These are phyloP conservation scores for Periphyllus acericola DNA, from an alignment of 2,888 invertebrate species.

Conservation along the genomic window DNA sequence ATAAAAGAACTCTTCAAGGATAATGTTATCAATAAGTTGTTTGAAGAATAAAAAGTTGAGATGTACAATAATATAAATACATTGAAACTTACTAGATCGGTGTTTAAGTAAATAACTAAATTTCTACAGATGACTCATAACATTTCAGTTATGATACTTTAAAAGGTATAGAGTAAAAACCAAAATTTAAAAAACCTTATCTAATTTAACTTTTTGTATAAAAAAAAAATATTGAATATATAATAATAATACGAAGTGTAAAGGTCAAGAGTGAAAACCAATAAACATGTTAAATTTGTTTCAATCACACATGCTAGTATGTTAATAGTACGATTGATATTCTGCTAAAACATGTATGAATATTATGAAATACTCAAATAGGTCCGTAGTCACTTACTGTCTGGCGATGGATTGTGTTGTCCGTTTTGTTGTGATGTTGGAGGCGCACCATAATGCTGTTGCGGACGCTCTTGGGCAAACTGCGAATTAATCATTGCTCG, in stretches of 20 bases:
- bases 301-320: background rate
- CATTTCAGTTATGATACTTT: too few relatives aligned
- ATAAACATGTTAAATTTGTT: background rate
- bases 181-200: background rate
- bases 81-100: too few relatives aligned
- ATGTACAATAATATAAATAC: too few relatives aligned
- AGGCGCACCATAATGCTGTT: conserved; percentile 43
- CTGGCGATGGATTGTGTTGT: conserved; percentile 13
- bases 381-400: conserved; percentile 9
- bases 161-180: too few relatives aligned
- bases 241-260: background rate
- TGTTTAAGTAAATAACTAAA: too few relatives aligned
- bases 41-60: too few relatives aligned
- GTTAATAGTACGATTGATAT: background rate
- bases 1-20: too few relatives aligned
- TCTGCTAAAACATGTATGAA: background rate
- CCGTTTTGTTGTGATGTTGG: conserved; percentile 43
- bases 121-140: too few relatives aligned
- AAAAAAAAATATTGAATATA: too few relatives aligned
- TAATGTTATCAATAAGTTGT: too few relatives aligned
- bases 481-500: conserved; percentile 46
- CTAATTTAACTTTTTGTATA: background rate
- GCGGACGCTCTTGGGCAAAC: conserved; percentile 57
- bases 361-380: background rate
- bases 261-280: conserved; percentile 5